These are phyloP conservation scores for Drosophila parvula DNA, from an alignment of 1,140 invertebrate species.

Conservation along the genomic window DNA sequence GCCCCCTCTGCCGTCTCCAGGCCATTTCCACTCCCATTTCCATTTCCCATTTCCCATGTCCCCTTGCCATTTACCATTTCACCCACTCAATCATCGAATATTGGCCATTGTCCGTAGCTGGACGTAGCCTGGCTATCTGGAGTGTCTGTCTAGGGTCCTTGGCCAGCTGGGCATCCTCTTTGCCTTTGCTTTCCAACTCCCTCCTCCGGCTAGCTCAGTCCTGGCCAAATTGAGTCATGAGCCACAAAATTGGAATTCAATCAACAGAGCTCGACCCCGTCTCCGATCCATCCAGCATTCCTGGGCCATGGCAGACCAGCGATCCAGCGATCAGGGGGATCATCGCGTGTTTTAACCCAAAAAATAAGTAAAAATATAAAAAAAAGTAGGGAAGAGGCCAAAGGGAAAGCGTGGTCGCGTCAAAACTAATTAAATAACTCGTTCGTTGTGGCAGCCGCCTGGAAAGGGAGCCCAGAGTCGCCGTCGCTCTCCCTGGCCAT, in stretches of 20 bases:
- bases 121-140: constrained; percentile 7
- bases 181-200: background rate
- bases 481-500: constrained; percentile 36
- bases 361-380: background rate
- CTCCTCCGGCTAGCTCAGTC: background rate
- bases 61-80: background rate
- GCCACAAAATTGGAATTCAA: constrained; percentile 49
- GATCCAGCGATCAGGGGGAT: constrained; percentile 16
- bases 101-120: constrained; percentile 36
- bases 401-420: constrained; percentile 51
- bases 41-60: constrained; percentile 5
- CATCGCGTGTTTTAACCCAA: background rate
- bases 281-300: background rate
- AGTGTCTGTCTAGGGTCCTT: constrained; percentile 12
- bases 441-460: constrained; percentile 33
- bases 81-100: constrained; percentile 42
- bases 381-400: background rate
- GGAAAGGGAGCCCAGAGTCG: constrained; percentile 1
- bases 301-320: background rate
- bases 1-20: background rate
- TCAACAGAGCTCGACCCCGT: constrained; percentile 6
- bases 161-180: background rate
- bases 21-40: constrained; percentile 2
- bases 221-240: constrained; percentile 40
- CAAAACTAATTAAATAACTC: constrained; percentile 81